These are phyloP conservation scores for Podargus strigoides DNA, from an alignment of 2,797 vertebrate genomes.

Conservation along the genomic window DNA sequence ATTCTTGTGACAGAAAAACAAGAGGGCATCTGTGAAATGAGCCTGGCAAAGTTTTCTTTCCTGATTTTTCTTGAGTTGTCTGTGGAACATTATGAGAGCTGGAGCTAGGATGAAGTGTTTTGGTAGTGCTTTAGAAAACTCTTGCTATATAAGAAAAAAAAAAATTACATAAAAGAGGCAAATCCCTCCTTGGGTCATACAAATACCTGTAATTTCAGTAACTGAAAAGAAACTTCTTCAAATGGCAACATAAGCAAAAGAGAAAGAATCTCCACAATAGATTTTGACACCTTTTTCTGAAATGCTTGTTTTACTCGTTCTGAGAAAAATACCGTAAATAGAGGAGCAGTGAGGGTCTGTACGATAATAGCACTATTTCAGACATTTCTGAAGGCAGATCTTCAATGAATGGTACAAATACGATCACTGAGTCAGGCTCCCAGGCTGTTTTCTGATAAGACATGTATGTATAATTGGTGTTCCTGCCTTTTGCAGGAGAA, in stretches of 20 bases:
- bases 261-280: not conserved
- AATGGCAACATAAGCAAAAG: not conserved
- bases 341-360: not conserved
- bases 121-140: not conserved
- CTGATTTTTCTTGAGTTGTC: not conserved
- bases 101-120: not conserved
- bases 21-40: not conserved
- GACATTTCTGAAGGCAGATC: not conserved
- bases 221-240: not conserved
- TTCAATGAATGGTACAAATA: rapidly evolving
- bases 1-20: not conserved
- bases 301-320: not conserved
- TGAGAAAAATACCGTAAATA: not conserved
- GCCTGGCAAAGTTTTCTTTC: not conserved
- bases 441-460: not conserved
- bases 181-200: not conserved
- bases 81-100: not conserved
- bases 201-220: not conserved
- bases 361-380: not conserved
- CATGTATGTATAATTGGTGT: rapidly evolving
- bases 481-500: not conserved
- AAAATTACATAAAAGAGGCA: not conserved
- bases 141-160: not conserved
- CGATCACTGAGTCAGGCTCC: not conserved
- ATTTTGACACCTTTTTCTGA: not conserved